phyloP scores from a whole-genome alignment of 2,797 vertebrate genomes.

The Leptoclinus maculatus region DNA sequence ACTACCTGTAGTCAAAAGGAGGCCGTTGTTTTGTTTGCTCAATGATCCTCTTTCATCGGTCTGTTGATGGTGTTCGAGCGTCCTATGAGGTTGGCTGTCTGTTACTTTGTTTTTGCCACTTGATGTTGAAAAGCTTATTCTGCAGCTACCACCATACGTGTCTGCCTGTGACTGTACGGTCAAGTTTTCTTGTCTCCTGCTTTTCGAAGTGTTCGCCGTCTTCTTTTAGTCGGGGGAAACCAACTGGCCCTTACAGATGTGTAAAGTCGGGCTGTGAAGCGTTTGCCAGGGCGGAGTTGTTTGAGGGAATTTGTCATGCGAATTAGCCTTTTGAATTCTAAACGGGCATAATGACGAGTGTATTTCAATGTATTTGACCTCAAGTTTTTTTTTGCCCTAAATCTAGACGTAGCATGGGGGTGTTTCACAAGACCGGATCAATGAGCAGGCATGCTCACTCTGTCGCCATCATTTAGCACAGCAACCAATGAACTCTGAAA shows the following conservation, averaged over 20 bases:
- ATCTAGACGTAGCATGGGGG: conserved; percentile 79
- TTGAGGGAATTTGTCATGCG: conserved; percentile 57
- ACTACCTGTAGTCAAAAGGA: conserved; percentile 71
- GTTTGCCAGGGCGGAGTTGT: conserved; percentile 49
- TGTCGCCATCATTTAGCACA: conserved; percentile 35
- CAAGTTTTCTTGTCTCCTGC: conserved; percentile 38
- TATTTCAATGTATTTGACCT: conserved; percentile 72
- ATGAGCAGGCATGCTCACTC: conserved; percentile 71
- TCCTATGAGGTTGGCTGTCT: conserved; percentile 38
- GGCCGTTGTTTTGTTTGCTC: conserved; percentile 19
- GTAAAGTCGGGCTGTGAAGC: conserved; percentile 52
- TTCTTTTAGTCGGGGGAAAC: conserved; percentile 30
- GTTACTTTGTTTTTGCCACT: conserved; percentile 65
- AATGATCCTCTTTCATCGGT: conserved; percentile 24
- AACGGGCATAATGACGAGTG: conserved; percentile 54
- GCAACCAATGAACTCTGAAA: conserved; percentile 19
- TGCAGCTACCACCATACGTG: conserved; percentile 37
- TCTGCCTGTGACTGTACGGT: conserved; percentile 55
- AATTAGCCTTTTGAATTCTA: conserved; percentile 54
- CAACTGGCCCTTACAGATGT: conserved; percentile 25
- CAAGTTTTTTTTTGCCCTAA: conserved; percentile 44
- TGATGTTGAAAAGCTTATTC: conserved; percentile 55
- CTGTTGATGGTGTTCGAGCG: conserved; percentile 26
- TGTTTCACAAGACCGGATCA: conserved; percentile 72
- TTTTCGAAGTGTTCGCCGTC: conserved; percentile 46